These are phyloP conservation scores for Psococerastis gibbosa DNA, from an alignment of 2,888 invertebrate species.

Conservation along the genomic window DNA sequence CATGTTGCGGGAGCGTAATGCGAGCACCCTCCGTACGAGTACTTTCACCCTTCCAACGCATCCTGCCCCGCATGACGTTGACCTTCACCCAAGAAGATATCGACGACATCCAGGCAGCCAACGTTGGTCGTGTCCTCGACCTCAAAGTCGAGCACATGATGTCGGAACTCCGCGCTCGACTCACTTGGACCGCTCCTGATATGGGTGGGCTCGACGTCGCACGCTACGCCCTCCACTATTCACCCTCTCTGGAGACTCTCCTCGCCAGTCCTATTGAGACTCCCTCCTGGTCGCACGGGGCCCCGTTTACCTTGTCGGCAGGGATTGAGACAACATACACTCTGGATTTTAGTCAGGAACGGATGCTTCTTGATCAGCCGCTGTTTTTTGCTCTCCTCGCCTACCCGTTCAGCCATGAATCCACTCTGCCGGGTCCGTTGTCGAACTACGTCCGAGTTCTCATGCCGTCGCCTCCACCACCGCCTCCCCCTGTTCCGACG, in stretches of 20 bases:
- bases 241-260: slow-evolving; percentile 1
- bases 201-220: slow-evolving; percentile 31
- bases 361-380: slow-evolving; percentile 28
- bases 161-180: slow-evolving; percentile 29
- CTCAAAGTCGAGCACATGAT: slow-evolving; percentile 27
- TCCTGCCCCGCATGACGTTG: slow-evolving; percentile 29
- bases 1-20: slow-evolving; percentile 34
- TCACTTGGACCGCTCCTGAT: slow-evolving; percentile 40
- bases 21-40: slow-evolving; percentile 29
- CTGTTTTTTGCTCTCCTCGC: slow-evolving; percentile 34
- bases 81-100: slow-evolving; percentile 26
- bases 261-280: slow-evolving; percentile 13
- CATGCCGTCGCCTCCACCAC: slow-evolving; percentile 31
- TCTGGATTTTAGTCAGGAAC: slow-evolving; percentile 29
- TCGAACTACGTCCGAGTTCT: slow-evolving; percentile 35
- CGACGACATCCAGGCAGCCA: slow-evolving; percentile 20
- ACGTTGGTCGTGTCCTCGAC: slow-evolving; percentile 35
- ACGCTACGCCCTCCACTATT: slow-evolving; percentile 29
- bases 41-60: slow-evolving; percentile 32
- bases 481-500: slow-evolving; percentile 28
- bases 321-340: slow-evolving; percentile 33
- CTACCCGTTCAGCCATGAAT: slow-evolving; percentile 25
- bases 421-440: slow-evolving; percentile 26
- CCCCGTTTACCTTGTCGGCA: slow-evolving; percentile 29
- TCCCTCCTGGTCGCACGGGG: slow-evolving; percentile 28